Percentiles rank a stretch among this genome's conserved stretches.
phyloP scores from a whole-genome alignment of 2,113 vertebrate genomes.

The Brachypteracias leptosomus region DNA sequence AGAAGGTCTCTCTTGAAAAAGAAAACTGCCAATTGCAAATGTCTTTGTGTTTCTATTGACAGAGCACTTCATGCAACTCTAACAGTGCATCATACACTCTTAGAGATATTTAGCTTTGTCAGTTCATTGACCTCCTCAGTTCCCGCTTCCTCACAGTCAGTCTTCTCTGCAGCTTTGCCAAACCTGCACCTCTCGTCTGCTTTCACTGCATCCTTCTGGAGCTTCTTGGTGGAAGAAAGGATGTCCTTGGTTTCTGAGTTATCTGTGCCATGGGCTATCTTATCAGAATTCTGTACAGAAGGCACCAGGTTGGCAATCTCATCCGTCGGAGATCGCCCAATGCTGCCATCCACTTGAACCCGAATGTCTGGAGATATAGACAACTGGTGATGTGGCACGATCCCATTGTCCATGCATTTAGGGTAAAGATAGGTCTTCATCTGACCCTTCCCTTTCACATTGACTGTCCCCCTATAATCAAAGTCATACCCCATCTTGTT shows the following conservation, averaged over 20 bases:
- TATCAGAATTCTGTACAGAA: constrained; percentile 74
- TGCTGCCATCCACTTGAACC: constrained; percentile 97
- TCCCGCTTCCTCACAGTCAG: constrained; percentile 70
- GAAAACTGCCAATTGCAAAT: constrained; percentile 50
- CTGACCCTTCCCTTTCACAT: constrained; percentile 98
- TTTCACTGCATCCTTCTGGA: constrained; percentile 49
- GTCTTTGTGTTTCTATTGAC: constrained; percentile 58
- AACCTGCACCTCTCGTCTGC: constrained; percentile 60
- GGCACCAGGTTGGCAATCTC: constrained; percentile 90
- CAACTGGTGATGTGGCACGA: constrained; percentile 82
- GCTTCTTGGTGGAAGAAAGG: constrained; percentile 59
- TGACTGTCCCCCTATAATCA: constrained; percentile 97
- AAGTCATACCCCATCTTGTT: constrained; percentile 93
- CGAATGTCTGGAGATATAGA: constrained; percentile 95
- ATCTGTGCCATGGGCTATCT: constrained; percentile 55
- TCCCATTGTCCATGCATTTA: constrained; percentile 84
- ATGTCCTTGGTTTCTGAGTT: constrained; percentile 61
- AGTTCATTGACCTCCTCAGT: constrained; percentile 80
- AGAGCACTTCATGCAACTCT: constrained; percentile 68
- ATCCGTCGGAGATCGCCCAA: constrained; percentile 94
- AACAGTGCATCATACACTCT: constrained; percentile 82
- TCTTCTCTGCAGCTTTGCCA: constrained; percentile 57
- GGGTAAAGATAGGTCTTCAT: constrained; percentile 99
- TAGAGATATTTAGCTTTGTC: constrained; percentile 85
- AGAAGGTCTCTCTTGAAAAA: constrained; percentile 55